phyloP scores from a whole-genome alignment of 1,140 invertebrate species.

The Brachionus calyciflorus region DNA sequence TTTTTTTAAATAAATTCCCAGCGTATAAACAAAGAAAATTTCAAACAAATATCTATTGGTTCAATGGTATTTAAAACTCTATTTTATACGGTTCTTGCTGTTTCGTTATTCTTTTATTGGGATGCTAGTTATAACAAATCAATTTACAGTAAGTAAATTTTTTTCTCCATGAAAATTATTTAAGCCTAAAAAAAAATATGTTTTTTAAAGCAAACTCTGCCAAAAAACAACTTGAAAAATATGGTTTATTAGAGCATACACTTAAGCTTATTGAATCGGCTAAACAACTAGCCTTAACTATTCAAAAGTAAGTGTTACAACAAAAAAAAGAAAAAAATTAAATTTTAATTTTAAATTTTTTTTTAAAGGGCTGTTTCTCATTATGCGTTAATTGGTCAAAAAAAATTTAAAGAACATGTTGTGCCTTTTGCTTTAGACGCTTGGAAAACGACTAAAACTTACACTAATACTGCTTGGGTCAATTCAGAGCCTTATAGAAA shows the following conservation, averaged over 20 bases:
- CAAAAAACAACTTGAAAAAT: conserved; percentile 8
- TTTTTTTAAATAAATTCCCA: not conserved
- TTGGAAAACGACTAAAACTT: not conserved
- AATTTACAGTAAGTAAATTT: conserved; percentile 12
- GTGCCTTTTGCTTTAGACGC: not conserved
- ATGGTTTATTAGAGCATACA: conserved; percentile 26
- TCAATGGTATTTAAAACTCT: conserved; percentile 18
- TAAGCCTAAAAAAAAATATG: not conserved
- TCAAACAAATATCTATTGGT: not conserved
- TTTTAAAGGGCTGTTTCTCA: not conserved
- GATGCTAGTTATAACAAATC: conserved; percentile 38
- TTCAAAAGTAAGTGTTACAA: conserved; percentile 7
- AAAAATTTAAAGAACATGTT: not conserved
- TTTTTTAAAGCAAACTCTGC: conserved; percentile 29
- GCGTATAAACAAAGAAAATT: conserved; percentile 13
- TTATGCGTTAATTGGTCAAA: conserved; percentile 21
- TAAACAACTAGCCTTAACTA: not conserved
- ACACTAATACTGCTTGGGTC: not conserved
- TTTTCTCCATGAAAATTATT: not conserved
- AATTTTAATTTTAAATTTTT: not conserved
- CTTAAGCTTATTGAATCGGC: conserved; percentile 6
- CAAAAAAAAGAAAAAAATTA: not conserved
- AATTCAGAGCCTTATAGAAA: conserved; percentile 32
- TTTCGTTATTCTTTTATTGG: conserved; percentile 24
- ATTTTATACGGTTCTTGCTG: not conserved